phyloP scores from a whole-genome alignment of 2,888 invertebrate genomes.

The Drosophila atripex region DNA sequence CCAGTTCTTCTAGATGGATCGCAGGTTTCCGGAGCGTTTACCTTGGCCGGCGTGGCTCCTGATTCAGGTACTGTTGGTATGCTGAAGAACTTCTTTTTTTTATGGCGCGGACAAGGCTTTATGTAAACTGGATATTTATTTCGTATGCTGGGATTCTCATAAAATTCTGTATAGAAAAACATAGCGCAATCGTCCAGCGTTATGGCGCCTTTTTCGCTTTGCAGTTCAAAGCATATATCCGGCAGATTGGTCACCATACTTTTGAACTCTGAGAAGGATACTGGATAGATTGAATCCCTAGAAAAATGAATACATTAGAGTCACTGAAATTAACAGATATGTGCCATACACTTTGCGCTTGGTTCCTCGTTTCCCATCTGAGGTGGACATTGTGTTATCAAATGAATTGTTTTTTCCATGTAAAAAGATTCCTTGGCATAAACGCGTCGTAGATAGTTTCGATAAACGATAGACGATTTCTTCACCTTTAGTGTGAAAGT shows the following conservation, averaged over 20 bases:
- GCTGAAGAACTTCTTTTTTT: conserved; percentile 37
- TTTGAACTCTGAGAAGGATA: conserved; percentile 43
- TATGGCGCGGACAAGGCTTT: conserved; percentile 29
- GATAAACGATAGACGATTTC: too few species aligned
- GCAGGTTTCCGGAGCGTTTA: neutral
- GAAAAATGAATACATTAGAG: neutral
- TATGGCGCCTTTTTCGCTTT: conserved; percentile 19
- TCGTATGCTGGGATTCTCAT: conserved; percentile 40
- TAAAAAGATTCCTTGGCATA: too few species aligned
- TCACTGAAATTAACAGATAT: neutral
- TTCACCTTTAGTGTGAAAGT: too few species aligned
- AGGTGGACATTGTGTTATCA: too few species aligned
- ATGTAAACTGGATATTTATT: conserved; percentile 38
- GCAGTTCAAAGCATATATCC: conserved; percentile 55
- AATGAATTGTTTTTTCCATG: too few species aligned
- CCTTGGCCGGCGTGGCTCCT: neutral
- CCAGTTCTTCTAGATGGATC: too few species aligned
- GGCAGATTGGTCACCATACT: conserved; percentile 42
- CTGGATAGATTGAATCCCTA: conserved; percentile 9
- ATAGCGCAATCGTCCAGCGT: conserved; percentile 57
- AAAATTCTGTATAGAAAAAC: conserved; percentile 58
- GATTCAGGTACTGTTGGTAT: conserved; percentile 1
- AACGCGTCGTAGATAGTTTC: too few species aligned
- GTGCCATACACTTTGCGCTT: neutral
- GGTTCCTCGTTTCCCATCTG: neutral